Percentiles rank a stretch among this genome's conserved stretches.
Evolutionary conservation across 2,797 vertebrate species (phyloP).

Genomic region (Chaenodraco wilsoni): DNA sequence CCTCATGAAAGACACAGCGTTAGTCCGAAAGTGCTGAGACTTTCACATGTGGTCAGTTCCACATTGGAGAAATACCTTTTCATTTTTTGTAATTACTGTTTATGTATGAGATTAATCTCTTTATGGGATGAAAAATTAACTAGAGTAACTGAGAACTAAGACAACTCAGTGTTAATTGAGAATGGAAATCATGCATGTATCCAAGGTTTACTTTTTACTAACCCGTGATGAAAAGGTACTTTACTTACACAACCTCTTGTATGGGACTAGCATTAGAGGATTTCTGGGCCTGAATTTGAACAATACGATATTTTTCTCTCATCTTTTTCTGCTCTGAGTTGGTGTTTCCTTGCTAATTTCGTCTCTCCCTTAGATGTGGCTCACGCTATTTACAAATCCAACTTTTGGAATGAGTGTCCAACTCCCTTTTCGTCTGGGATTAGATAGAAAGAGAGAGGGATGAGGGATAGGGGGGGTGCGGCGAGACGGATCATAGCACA

Average conservation of each 20-base stretch:
- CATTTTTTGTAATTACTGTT: conserved; percentile 20
- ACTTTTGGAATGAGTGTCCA: conserved; percentile 84
- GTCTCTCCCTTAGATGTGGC: conserved; percentile 82
- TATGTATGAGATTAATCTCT: conserved; percentile 29
- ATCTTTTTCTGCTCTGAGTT: conserved; percentile 63
- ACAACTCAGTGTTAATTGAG: conserved; percentile 32
- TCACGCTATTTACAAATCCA: conserved; percentile 77
- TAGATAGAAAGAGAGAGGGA: conserved; percentile 82
- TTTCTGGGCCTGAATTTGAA: conserved; percentile 60
- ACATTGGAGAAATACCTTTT: conserved; percentile 13
- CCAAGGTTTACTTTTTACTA: conserved; percentile 52
- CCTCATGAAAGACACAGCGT: conserved; percentile 43
- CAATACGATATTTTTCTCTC: conserved; percentile 54
- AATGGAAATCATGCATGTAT: conserved; percentile 32
- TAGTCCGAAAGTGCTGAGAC: conserved; percentile 29
- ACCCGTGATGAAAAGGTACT: conserved; percentile 36
- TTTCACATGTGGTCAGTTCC: conserved; percentile 26
- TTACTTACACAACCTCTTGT: conserved; percentile 41
- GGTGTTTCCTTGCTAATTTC: conserved; percentile 81
- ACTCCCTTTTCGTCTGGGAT: conserved; percentile 86
- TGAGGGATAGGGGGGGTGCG: conserved; percentile 73
- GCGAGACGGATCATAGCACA: conserved; percentile 57
- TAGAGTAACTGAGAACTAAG: conserved; percentile 38
- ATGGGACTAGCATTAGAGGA: conserved; percentile 54
- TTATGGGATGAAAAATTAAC: conserved; percentile 1